Percentiles rank a stretch among this genome's conserved stretches.
These are phyloP conservation scores for Calephelis nemesis DNA, from an alignment of 1,140 invertebrate genomes.

Conservation along the genomic window DNA sequence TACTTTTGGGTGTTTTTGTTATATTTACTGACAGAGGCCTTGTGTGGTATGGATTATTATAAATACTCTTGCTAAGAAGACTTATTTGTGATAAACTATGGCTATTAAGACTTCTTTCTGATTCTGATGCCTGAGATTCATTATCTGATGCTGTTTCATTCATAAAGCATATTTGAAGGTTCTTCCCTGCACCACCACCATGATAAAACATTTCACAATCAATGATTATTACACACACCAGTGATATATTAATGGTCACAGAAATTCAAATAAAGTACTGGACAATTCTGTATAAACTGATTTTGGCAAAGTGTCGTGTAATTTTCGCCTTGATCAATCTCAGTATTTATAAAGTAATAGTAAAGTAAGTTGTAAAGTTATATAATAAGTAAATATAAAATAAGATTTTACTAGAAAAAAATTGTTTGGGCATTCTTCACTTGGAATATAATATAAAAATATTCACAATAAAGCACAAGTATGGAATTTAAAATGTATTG, in stretches of 20 bases:
- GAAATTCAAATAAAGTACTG: background rate
- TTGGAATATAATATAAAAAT: too few relatives aligned
- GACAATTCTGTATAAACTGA: background rate
- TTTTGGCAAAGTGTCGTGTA: too few relatives aligned
- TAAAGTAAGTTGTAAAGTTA: too few relatives aligned
- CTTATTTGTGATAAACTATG: slow-evolving; percentile 64
- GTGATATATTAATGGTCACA: background rate
- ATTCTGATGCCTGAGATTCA: slow-evolving; percentile 86
- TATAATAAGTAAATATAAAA: too few relatives aligned
- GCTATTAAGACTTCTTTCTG: slow-evolving; percentile 78
- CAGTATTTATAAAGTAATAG: too few relatives aligned
- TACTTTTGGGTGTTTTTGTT: slow-evolving; percentile 66
- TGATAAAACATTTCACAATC: slow-evolving; percentile 33
- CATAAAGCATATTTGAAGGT: slow-evolving; percentile 97
- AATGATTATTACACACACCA: slow-evolving; percentile 1
- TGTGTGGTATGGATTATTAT: slow-evolving; percentile 75
- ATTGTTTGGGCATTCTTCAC: too few relatives aligned
- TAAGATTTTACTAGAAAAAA: too few relatives aligned
- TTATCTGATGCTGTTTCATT: slow-evolving; percentile 93
- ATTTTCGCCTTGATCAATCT: too few relatives aligned
- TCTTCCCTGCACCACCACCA: slow-evolving; percentile 86
- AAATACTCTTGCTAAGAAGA: slow-evolving; percentile 64
- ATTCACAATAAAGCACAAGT: too few relatives aligned
- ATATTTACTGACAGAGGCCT: slow-evolving; percentile 73
- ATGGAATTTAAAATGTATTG: too few relatives aligned